A percentile compares a stretch with the other conserved stretches of the same genome.
phyloP scores from a whole-genome alignment of 2,888 invertebrate species.

The Phortica magna region DNA sequence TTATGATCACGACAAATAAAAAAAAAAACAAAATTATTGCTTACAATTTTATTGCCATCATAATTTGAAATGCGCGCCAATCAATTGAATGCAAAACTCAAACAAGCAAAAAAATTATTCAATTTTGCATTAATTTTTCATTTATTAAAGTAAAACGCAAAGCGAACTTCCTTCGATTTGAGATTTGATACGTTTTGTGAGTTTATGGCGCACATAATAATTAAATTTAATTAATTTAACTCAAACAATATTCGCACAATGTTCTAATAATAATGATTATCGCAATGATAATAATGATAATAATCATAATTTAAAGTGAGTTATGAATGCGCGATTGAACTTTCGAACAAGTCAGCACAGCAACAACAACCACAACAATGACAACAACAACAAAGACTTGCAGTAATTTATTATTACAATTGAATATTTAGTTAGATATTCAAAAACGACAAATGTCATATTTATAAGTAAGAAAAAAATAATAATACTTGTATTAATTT shows the following conservation, averaged over 20 bases:
- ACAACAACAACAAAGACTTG: not conserved
- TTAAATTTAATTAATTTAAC: slow-evolving; percentile 70
- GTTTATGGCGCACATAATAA: slow-evolving; percentile 52
- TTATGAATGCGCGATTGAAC: slow-evolving; percentile 45
- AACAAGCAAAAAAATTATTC: not conserved
- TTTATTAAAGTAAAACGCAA: not conserved
- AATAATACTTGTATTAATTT: not conserved
- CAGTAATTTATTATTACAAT: slow-evolving; percentile 11
- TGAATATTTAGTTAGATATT: not conserved
- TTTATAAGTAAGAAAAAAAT: not conserved
- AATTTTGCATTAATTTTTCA: not conserved
- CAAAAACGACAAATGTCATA: slow-evolving; percentile 20
- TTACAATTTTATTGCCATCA: slow-evolving; percentile 60
- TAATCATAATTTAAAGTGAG: slow-evolving; percentile 47
- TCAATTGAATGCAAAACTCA: not conserved
- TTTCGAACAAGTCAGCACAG: slow-evolving; percentile 12
- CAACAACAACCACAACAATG: slow-evolving; percentile 10
- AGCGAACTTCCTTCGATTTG: not conserved
- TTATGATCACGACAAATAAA: slow-evolving; percentile 45
- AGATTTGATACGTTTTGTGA: not conserved
- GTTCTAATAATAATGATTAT: slow-evolving; percentile 52
- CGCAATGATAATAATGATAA: slow-evolving; percentile 46
- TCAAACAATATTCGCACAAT: slow-evolving; percentile 58
- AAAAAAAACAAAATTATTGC: slow-evolving; percentile 16
- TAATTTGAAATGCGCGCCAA: slow-evolving; percentile 48